Evolutionary conservation across 1,140 invertebrate species (phyloP), one percentile per base, ranked within the genome.

Genomic region (Drosophila watanabei): DNA sequence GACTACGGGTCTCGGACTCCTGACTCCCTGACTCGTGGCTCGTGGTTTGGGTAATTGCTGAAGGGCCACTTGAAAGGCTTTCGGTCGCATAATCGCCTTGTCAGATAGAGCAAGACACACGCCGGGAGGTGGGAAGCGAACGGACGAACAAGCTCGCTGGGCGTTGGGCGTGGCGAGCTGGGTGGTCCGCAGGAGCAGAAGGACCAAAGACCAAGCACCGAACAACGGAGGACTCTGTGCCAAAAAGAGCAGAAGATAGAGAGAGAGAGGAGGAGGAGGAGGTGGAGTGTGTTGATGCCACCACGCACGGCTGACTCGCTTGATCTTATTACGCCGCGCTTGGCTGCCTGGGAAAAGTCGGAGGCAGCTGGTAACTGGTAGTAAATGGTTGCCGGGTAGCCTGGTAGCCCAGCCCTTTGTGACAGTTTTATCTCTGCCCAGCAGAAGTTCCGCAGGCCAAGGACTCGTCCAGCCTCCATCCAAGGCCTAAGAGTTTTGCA

Each of bases 251-350:
- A 24, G 24, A 24, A 24, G 30, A 33, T 56, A 48, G 20, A 14
- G 13, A n/a, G n/a, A n/a, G n/a, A n/a, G n/a, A n/a, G 30, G 24
- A 20, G 18, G 7, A 28, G 8, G 46, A 39, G 62, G n/a, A 43
- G 37, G 48, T 24, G 24, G 60, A 13, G 65, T 63, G 83, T 80
- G 86, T 73, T 80, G 73, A 77, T 79, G 77, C 78, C 65, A 69
- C 70, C 64, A 85, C 75, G 82, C 82, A 85, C 75, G 79, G 86
- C 49, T 90, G 86, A 51, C 43, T 86, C 57, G 69, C 69, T 89
- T 92, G 89, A 92, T 92, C 89, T 92, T 92, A 92, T 92, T 92
- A 92, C 46, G 77, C 51, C 62, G 52, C 85, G 89, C 89, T 92
- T 86, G 76, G 89, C 41, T 92, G 89, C 75, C 79, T 92, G 82